Base-by-base conservation (phyloP, 2,113 vertebrate species). In the Sisor rabdophorus region DNA sequence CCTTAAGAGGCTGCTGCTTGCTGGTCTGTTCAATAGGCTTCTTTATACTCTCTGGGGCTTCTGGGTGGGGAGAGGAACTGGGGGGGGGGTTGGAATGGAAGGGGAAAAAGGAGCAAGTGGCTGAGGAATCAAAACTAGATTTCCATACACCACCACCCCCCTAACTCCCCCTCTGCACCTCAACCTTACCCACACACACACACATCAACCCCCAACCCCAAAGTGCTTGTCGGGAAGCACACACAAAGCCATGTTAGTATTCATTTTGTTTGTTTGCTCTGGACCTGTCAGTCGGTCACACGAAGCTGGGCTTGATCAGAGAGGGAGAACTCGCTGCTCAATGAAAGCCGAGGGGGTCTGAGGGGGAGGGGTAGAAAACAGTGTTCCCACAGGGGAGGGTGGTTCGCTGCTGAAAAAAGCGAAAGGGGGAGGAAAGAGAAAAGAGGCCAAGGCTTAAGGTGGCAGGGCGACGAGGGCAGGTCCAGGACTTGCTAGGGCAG, bases 181-280 rank as follows among this genome's bases (percentile, higher is more conserved):
- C 64, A 67, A 71, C 73, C 73, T 19, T 28, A 30, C 44, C 75
- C 44, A 56, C 54, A 82, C 73, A 59, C 71, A 68, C 68, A 79
- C 81, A 63, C 80, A 20, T 30, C 40, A 52, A 47, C 70, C 52
- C 75, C 75, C 79, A n/a, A n/a, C 79, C 84, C 83, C 87, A 88
- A 90, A 92, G 90, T 92, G 89, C 89, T 84, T 67, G 53, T 80
- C 72, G 44, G 81, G 81, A 11, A 47, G 83, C 82, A 64, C 63
- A 87, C 88, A 92, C 87, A 92, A 89, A 91, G 87, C 83, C 71
- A 80, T 90, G 85, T 88, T 91, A 90, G 84, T 91, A 93, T 94
- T 94, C 91, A 92, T 92, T 92, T 90, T 94, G 92, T 93, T 93
- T 93, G 91, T 94, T 95, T 93, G 92, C 91, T 89, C 90, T 88